These are phyloP conservation scores for Chaetodon trifascialis DNA, from an alignment of 2,113 vertebrate species.

Conservation along the genomic window DNA sequence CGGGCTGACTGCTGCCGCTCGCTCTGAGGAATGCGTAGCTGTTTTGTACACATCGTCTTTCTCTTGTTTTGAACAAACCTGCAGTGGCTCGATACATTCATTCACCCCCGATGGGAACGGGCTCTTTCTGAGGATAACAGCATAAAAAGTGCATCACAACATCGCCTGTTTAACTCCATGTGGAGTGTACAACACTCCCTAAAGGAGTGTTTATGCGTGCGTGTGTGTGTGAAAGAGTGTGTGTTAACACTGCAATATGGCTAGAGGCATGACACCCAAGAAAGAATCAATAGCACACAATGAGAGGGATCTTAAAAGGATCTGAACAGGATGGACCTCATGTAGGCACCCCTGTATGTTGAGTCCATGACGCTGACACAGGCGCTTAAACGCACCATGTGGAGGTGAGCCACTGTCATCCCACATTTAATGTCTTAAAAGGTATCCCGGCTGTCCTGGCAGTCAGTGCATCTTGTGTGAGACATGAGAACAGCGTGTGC, in stretches of 20 bases:
- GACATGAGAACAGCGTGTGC: not conserved
- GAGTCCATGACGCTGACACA: not conserved
- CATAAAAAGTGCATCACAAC: constrained; percentile 26
- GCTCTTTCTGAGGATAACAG: not conserved
- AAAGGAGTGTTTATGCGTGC: not conserved
- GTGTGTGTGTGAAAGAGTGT: not conserved
- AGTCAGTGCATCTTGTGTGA: too few species aligned
- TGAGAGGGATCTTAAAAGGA: constrained; percentile 14
- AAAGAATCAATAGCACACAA: constrained; percentile 44
- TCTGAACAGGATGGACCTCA: not conserved
- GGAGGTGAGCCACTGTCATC: not conserved
- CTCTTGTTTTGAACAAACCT: constrained; percentile 43
- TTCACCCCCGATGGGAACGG: constrained; percentile 22
- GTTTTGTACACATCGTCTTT: constrained; percentile 33
- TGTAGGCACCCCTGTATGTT: not conserved
- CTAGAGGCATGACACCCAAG: constrained; percentile 18
- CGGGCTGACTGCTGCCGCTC: constrained; percentile 16
- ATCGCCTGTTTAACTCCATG: not conserved
- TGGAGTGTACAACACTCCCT: not conserved
- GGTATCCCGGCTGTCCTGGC: too few species aligned
- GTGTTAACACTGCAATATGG: not conserved
- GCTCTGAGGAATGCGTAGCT: constrained; percentile 27
- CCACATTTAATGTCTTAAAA: not conserved
- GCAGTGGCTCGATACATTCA: constrained; percentile 23
- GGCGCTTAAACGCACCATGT: not conserved